These are phyloP conservation scores for Cynopterus brachyotis DNA, from an alignment of 2,113 vertebrate species.

Conservation along the genomic window DNA sequence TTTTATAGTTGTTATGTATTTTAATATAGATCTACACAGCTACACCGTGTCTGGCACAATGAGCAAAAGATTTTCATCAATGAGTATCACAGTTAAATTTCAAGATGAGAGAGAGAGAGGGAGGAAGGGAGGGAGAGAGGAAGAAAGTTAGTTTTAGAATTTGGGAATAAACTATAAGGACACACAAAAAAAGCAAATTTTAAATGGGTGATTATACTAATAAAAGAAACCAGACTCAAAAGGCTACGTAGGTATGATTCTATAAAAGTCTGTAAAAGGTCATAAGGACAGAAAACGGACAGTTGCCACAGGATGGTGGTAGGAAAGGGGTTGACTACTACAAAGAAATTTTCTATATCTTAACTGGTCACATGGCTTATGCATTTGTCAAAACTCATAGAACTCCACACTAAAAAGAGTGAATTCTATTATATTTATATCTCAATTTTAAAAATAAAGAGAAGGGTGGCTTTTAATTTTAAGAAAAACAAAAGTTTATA, in stretches of 20 bases:
- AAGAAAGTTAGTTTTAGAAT: not conserved
- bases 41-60: not conserved
- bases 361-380: not conserved
- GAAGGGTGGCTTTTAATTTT: not conserved
- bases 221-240: not conserved
- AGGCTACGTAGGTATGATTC: not conserved
- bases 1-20: not conserved
- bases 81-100: not conserved
- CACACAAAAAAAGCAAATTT: not conserved
- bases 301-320: not conserved
- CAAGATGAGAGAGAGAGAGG: not conserved
- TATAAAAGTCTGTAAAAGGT: not conserved
- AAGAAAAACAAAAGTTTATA: not conserved
- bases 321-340: not conserved
- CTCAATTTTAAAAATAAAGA: not conserved
- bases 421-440: not conserved
- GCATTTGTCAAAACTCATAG: not conserved
- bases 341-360: not conserved
- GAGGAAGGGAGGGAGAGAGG: not conserved
- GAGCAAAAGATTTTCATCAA: not conserved
- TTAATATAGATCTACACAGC: not conserved
- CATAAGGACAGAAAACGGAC: not conserved
- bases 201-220: not conserved
- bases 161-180: not conserved
- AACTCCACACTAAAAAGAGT: not conserved